These are phyloP conservation scores for Tragulus kanchil DNA, from an alignment of 2,113 vertebrate species.

Conservation along the genomic window DNA sequence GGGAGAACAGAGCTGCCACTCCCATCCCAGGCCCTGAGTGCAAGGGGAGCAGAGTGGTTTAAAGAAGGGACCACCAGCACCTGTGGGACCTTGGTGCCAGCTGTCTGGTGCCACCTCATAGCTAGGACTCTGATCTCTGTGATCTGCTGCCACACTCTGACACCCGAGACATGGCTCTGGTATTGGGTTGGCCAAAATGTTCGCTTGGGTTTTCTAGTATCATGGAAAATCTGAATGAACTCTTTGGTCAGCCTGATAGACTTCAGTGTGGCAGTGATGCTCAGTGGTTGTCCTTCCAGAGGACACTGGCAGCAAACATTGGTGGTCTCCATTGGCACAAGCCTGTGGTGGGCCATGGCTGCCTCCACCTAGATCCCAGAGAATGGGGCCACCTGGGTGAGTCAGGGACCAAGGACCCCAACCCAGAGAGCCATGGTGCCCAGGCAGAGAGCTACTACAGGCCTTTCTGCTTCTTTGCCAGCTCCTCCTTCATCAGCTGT, in stretches of 20 bases:
- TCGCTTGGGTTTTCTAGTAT: not conserved
- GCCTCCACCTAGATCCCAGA: not conserved
- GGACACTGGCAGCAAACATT: not conserved
- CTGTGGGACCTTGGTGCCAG: not conserved
- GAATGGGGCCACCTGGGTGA: not conserved
- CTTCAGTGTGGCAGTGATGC: too few species aligned
- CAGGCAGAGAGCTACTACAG: not conserved
- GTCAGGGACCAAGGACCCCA: not conserved
- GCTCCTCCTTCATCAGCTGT: too few species aligned
- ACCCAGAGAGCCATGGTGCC: not conserved
- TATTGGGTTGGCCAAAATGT: not conserved
- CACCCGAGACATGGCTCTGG: not conserved
- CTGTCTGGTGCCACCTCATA: not conserved
- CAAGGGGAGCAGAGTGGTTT: not conserved
- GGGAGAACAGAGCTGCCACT: not conserved
- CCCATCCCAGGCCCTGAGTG: not conserved
- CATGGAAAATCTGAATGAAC: not conserved
- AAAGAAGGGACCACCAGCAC: not conserved
- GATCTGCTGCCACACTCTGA: not conserved
- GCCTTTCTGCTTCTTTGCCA: too few species aligned
- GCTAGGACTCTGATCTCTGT: not conserved
- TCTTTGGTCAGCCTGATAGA: not conserved
- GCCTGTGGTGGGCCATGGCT: not conserved
- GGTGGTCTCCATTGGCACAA: not conserved
- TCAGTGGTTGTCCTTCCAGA: not conserved